A percentile compares a stretch with the other conserved stretches of the same genome.
Evolutionary conservation across 2,113 vertebrate species (phyloP).

Genomic region (Ondatra zibethicus): DNA sequence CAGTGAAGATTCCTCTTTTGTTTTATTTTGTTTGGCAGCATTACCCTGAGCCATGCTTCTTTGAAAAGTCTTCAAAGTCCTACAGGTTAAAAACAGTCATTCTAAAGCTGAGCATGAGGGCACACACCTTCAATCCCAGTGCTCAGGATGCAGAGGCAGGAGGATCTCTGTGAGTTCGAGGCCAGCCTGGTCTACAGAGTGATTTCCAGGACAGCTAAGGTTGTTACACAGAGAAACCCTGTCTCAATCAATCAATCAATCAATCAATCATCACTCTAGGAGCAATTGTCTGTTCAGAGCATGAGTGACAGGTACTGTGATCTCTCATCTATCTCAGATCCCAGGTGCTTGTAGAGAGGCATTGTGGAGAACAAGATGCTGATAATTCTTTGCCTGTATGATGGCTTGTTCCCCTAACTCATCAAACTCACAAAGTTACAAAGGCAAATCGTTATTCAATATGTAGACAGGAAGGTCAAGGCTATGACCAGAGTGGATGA

Average conservation of each 20-base stretch:
- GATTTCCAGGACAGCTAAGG: not conserved
- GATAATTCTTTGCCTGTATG: not conserved
- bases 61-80: not conserved
- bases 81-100: no score
- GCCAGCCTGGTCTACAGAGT: not conserved
- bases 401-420: not conserved
- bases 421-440: not conserved
- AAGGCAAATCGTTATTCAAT: not conserved
- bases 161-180: not conserved
- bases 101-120: no score
- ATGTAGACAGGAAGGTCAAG: not conserved
- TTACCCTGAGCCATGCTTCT: not conserved
- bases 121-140: no score
- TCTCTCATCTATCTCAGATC: not conserved
- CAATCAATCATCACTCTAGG: not conserved
- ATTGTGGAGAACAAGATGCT: no score
- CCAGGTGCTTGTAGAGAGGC: not conserved
- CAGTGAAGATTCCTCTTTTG: not conserved
- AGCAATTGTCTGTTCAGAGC: not conserved
- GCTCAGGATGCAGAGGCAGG: not conserved
- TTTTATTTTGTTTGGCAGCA: not conserved
- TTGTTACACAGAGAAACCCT: not conserved
- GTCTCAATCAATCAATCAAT: not conserved
- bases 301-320: not conserved
- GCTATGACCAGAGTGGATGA: not conserved